Evolutionary conservation across 1,140 invertebrate species (phyloP).

Genomic region (Drosophila arizonae): DNA sequence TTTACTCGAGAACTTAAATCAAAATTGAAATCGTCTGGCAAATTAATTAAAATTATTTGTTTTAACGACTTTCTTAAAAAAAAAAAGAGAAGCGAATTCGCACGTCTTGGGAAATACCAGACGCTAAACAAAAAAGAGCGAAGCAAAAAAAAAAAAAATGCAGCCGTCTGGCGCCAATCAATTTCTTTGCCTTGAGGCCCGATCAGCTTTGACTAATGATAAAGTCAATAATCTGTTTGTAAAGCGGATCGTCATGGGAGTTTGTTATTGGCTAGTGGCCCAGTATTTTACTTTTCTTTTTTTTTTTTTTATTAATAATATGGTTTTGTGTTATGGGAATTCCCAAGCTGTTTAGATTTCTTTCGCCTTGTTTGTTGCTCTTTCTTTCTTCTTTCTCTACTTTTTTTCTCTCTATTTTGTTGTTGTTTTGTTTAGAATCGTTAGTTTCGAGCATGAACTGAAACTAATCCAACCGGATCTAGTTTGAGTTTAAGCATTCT

Average conservation of each 20-base stretch:
- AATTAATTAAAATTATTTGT: constrained; percentile 59
- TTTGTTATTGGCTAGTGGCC: constrained; percentile 66
- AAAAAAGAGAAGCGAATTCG: constrained; percentile 41
- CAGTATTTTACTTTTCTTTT: constrained; percentile 49
- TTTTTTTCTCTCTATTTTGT: constrained; percentile 22
- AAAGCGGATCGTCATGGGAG: constrained; percentile 58
- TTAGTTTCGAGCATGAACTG: constrained; percentile 42
- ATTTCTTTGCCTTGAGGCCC: constrained; percentile 53
- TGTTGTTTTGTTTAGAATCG: constrained; percentile 37
- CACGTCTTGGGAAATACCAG: constrained; percentile 65
- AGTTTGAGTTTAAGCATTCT: constrained; percentile 50
- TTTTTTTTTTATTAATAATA: background rate
- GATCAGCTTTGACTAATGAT: constrained; percentile 68
- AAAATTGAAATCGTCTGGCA: constrained; percentile 12
- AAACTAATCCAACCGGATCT: constrained; percentile 69
- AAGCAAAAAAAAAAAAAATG: background rate
- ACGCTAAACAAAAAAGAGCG: constrained; percentile 10
- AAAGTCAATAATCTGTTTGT: constrained; percentile 61
- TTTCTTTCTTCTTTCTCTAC: constrained; percentile 59
- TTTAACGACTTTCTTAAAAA: constrained; percentile 64
- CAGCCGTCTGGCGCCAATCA: constrained; percentile 64
- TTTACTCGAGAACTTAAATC: constrained; percentile 57
- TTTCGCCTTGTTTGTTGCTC: constrained; percentile 46
- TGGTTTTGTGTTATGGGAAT: constrained; percentile 49
- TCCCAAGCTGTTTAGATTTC: constrained; percentile 64